These are phyloP conservation scores for Diabrotica undecimpunctata DNA, from an alignment of 1,140 invertebrate species.

Conservation along the genomic window DNA sequence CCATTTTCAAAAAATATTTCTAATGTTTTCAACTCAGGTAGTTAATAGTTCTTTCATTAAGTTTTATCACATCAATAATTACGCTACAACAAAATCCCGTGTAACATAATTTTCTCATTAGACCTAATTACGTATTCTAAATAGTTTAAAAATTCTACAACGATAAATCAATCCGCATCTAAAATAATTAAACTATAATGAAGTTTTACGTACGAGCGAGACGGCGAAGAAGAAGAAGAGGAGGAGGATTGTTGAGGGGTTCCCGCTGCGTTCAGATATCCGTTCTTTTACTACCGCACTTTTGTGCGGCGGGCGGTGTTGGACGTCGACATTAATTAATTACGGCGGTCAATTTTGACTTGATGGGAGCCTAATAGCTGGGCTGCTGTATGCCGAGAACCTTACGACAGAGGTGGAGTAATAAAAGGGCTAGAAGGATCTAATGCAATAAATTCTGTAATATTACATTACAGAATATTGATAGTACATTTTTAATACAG, in stretches of 20 bases:
- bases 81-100: too few species aligned
- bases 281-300: conserved; percentile 1
- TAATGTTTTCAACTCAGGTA: too few species aligned
- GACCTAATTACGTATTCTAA: too few species aligned
- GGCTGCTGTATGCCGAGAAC: neutral
- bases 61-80: too few species aligned
- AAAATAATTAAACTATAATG: conserved; percentile 1
- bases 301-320: neutral
- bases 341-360: neutral
- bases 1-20: too few species aligned
- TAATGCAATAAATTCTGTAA: too few species aligned
- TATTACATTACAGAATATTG: too few species aligned
- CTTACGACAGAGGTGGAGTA: neutral
- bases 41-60: too few species aligned
- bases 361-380: neutral
- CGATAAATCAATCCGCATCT: neutral
- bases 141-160: too few species aligned
- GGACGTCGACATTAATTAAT: conserved; percentile 1
- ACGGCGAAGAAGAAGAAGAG: neutral
- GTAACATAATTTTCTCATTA: too few species aligned
- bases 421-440: neutral
- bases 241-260: neutral
- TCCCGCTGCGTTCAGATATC: neutral
- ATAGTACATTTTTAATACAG: too few species aligned
- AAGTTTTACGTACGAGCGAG: neutral